These are phyloP conservation scores for Staurois parvus DNA, from an alignment of 2,797 vertebrate species.

Conservation along the genomic window DNA sequence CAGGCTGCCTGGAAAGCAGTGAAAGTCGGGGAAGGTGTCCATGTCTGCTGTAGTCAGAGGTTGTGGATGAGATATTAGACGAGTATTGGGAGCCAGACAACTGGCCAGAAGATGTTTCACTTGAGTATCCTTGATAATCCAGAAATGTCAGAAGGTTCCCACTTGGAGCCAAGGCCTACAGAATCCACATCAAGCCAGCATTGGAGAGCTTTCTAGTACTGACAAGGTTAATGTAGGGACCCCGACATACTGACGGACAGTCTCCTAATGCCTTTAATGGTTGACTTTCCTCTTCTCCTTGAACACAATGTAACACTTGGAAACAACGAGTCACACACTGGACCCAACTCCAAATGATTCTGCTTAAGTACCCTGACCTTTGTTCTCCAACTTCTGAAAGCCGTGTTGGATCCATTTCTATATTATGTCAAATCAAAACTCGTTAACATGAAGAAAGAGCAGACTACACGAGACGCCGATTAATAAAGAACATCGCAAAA, in stretches of 20 bases:
- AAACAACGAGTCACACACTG: constrained; percentile 72
- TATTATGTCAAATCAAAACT: constrained; percentile 70
- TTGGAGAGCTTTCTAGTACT: neutral
- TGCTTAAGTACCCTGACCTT: constrained; percentile 70
- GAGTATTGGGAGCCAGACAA: neutral
- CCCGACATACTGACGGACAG: constrained; percentile 44
- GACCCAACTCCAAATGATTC: constrained; percentile 66
- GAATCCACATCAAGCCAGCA: neutral
- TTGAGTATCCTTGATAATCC: neutral
- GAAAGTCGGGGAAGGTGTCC: no score
- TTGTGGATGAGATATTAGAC: no score
- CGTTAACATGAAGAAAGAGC: constrained; percentile 68
- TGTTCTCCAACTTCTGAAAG: constrained; percentile 68
- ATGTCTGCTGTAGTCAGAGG: no score
- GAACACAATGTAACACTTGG: constrained; percentile 65
- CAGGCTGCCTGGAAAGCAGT: no score
- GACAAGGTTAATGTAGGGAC: constrained; percentile 30
- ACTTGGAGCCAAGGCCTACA: neutral
- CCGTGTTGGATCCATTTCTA: constrained; percentile 68
- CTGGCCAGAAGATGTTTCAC: neutral
- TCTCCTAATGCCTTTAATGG: constrained; percentile 60
- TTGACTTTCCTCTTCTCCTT: constrained; percentile 65
- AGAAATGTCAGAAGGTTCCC: neutral
- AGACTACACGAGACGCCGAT: constrained; percentile 62
- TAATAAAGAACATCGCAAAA: constrained; percentile 61